Evolutionary conservation across 2,888 invertebrate species (phyloP).

Genomic region (Neoscelio sp.): DNA sequence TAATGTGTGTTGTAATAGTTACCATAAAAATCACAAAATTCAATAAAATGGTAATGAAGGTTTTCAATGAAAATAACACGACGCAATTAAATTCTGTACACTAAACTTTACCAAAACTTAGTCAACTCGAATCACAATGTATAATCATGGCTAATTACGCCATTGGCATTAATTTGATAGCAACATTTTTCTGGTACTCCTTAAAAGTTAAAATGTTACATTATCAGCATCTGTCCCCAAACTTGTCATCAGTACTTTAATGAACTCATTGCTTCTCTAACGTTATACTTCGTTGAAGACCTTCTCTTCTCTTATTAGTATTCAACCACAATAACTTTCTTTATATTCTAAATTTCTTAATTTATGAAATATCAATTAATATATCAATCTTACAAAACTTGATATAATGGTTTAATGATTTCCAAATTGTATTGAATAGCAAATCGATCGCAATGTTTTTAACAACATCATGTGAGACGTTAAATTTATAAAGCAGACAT

Average conservation of each 20-base stretch:
- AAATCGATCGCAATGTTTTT: neutral
- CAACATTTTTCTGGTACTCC: slow-evolving; percentile 6
- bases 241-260: slow-evolving; percentile 35
- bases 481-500: slow-evolving; percentile 41
- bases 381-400: no score
- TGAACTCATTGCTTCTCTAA: neutral
- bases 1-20: slow-evolving; percentile 40
- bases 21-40: slow-evolving; percentile 33
- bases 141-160: neutral
- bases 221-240: slow-evolving; percentile 36
- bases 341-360: neutral
- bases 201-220: slow-evolving; percentile 2
- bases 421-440: no score
- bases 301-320: no score
- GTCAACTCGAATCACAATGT: slow-evolving; percentile 17
- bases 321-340: neutral
- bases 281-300: no score
- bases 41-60: slow-evolving; percentile 32
- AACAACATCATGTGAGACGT: slow-evolving; percentile 4
- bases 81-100: slow-evolving; percentile 13
- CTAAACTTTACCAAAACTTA: neutral
- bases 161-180: slow-evolving; percentile 25
- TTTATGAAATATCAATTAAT: no score
- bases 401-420: no score
- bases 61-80: slow-evolving; percentile 8